Base-by-base conservation (phyloP, 2,888 invertebrate genomes). In the Nemurella pictetii region DNA sequence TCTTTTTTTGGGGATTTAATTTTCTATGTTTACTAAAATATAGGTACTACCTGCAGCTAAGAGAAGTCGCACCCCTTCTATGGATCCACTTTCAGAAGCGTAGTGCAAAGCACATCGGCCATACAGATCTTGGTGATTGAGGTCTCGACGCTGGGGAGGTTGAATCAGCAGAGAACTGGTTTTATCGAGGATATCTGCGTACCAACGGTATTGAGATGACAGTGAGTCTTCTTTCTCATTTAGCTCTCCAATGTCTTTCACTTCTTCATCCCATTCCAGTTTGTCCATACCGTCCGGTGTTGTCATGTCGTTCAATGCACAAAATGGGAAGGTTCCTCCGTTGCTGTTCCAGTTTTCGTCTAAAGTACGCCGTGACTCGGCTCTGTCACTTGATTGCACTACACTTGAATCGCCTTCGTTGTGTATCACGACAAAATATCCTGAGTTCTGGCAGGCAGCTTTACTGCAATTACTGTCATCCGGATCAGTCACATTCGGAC, bases 181-280 rank as follows among this genome's bases (percentile, higher is more conserved):
- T 86, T 92, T 92, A 88, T 95, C 95, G 87, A 95, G 91, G 88
- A 95, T 95, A 87, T 93, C 93, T 26, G 95, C 95, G 91, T 95
- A 95, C 93, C 95, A 95, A 88, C 94, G 93, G 88, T 91, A 94
- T 87, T 92, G 89, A 81, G 86, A 85, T 81, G 91, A 90, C 90
- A 92, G 93, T 26, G 91, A 91, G 88, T 93, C 92, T 89, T 92
- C 93, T 88, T 92, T 92, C 55, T 85, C 86, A 30, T 74, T 86
- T 32, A 86, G 84, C 32, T 91, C 32, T 91, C 91, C 85, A 20
- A 55, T 12, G 91, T 92, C 92, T 30, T 91, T 92, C 87, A 95
- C 93, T 88, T 95, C 95, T 89, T 94, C 94, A 89, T 95, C 95
- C 95, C 95, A 95, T 89, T 95, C 95, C 74, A 95, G 90, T 81